These are phyloP conservation scores for Phenganax marumi DNA, from an alignment of 92 coral and sea anemone genomes.

Conservation along the genomic window DNA sequence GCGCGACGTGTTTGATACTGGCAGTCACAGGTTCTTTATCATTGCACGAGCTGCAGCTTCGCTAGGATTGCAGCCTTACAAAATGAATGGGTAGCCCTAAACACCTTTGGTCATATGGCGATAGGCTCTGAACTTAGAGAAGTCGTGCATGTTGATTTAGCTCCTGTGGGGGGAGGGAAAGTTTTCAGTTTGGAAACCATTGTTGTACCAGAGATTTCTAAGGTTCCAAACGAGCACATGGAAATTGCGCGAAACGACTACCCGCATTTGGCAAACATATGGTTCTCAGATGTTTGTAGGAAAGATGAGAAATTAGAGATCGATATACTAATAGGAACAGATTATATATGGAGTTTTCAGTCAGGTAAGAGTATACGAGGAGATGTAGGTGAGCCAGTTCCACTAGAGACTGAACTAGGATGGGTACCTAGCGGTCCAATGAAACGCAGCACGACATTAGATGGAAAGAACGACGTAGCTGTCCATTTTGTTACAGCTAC, in stretches of 20 bases:
- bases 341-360: conserved; percentile 15
- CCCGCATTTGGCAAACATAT: background rate
- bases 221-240: conserved; percentile 36
- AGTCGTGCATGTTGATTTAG: conserved; percentile 38
- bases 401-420: background rate
- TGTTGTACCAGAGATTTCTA: conserved; percentile 42
- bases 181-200: conserved; percentile 33
- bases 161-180: conserved; percentile 33
- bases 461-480: no score
- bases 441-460: no score
- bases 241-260: conserved; percentile 33
- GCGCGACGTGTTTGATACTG: conserved; percentile 2
- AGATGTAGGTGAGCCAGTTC: background rate
- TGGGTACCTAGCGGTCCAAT: no score
- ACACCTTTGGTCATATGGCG: conserved; percentile 35
- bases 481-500: no score
- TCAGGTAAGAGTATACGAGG: background rate
- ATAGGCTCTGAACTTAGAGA: conserved; percentile 26
- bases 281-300: background rate
- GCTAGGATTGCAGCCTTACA: conserved; percentile 30
- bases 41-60: conserved; percentile 3
- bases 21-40: conserved; percentile 18
- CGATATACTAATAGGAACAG: background rate
- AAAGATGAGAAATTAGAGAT: background rate
- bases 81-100: conserved; percentile 31